Conservation (phyloP, 2,888 invertebrate species). For the Ditylenchus weischeri region DNA sequence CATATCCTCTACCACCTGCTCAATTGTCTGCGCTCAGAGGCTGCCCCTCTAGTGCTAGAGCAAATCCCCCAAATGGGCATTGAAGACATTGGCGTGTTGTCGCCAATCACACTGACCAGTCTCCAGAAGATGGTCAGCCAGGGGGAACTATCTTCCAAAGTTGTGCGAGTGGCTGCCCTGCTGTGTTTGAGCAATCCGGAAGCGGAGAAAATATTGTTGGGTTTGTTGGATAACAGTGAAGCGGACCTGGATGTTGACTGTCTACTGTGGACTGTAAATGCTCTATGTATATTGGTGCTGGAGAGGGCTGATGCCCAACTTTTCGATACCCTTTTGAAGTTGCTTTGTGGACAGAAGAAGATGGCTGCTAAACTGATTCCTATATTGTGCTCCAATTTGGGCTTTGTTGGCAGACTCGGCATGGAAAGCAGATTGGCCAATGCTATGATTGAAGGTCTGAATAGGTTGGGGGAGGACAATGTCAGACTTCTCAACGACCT, state of each 20-base stretch:
- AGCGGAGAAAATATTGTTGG: constrained; percentile 33
- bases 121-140: constrained; percentile 36
- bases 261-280: constrained; percentile 46
- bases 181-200: constrained; percentile 42
- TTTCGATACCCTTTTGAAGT: constrained; percentile 25
- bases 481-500: constrained; percentile 45
- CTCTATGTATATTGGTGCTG: constrained; percentile 46
- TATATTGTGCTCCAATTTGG: constrained; percentile 43
- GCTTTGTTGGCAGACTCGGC: constrained; percentile 29
- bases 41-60: constrained; percentile 44
- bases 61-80: constrained; percentile 31
- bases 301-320: constrained; percentile 50
- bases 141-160: constrained; percentile 37
- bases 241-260: constrained; percentile 41
- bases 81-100: constrained; percentile 34
- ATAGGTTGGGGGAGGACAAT: constrained; percentile 27
- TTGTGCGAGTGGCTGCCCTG: constrained; percentile 40
- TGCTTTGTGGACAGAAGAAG: constrained; percentile 38
- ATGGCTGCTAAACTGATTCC: constrained; percentile 40
- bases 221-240: constrained; percentile 24
- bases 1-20: constrained; percentile 45
- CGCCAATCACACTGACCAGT: constrained; percentile 33
- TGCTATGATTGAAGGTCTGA: constrained; percentile 23
- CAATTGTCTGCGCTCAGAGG: constrained; percentile 42
- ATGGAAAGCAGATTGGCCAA: constrained; percentile 33